Conservation (phyloP, 1,140 invertebrate genomes). For the Gonioctena quinquepunctata region DNA sequence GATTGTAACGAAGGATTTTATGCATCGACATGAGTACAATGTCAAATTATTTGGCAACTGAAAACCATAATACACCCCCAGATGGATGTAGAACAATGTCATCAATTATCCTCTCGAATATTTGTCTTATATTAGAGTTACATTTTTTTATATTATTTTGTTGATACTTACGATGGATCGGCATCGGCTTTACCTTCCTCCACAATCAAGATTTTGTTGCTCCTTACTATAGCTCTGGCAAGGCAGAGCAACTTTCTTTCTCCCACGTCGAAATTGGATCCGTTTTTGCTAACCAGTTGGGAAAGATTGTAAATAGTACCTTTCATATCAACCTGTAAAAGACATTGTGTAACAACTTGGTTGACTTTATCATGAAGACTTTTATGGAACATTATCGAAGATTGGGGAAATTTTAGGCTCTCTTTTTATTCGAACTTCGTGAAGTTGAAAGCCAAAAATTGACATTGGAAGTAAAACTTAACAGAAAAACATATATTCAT, state of each 20-base stretch:
- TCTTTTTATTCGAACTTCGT: background rate
- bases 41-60: no score
- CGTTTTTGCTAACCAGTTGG: slow-evolving; percentile 69
- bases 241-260: slow-evolving; percentile 85
- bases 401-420: background rate
- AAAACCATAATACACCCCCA: no score
- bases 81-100: no score
- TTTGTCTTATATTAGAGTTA: no score
- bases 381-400: no score
- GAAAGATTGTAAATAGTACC: slow-evolving; percentile 64
- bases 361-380: no score
- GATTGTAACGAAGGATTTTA: no score
- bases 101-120: no score
- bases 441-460: background rate
- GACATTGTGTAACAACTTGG: no score
- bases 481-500: background rate
- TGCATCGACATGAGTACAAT: no score
- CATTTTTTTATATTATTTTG: no score
- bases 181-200: slow-evolving; percentile 66
- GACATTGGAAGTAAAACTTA: background rate
- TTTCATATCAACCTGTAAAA: slow-evolving; percentile 57
- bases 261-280: slow-evolving; percentile 81
- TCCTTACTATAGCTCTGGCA: slow-evolving; percentile 73
- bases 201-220: slow-evolving; percentile 64
- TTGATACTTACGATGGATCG: slow-evolving; percentile 42